Evolutionary conservation across 2,888 invertebrate genomes (phyloP).

Genomic region (Aspidiotus destructor): DNA sequence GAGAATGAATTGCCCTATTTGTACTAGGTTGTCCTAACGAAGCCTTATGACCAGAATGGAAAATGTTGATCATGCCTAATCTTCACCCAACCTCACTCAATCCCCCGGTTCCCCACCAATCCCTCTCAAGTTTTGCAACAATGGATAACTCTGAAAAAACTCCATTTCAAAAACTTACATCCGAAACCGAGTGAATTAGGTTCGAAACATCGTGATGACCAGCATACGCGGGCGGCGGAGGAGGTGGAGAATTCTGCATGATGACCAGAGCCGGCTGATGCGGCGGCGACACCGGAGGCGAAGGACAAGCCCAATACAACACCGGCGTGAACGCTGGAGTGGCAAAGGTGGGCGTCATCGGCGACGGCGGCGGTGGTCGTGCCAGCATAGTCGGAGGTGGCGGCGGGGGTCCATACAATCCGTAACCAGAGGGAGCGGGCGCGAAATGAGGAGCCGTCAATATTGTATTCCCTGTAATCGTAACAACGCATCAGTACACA

Average conservation of each 20-base stretch:
- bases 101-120: no score
- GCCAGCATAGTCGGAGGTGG: slow-evolving; percentile 18
- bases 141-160: neutral
- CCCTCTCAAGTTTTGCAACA: neutral
- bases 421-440: slow-evolving; percentile 34
- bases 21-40: no score
- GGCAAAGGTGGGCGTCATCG: slow-evolving; percentile 30
- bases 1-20: no score
- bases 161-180: slow-evolving; percentile 33
- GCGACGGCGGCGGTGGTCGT: slow-evolving; percentile 34
- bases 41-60: no score
- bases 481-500: neutral
- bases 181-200: slow-evolving; percentile 37
- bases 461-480: slow-evolving; percentile 32
- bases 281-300: slow-evolving; percentile 37
- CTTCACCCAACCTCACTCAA: no score
- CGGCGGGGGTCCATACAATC: slow-evolving; percentile 33
- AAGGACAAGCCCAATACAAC: slow-evolving; percentile 38
- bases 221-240: slow-evolving; percentile 35
- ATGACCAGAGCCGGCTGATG: slow-evolving; percentile 36
- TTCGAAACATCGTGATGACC: slow-evolving; percentile 35
- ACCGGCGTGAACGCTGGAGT: slow-evolving; percentile 36
- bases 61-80: no score
- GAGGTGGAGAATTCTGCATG: slow-evolving; percentile 36
- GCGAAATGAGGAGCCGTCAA: slow-evolving; percentile 35